Base-by-base conservation (phyloP, 2,113 vertebrate species). In the Clarias magur region DNA sequence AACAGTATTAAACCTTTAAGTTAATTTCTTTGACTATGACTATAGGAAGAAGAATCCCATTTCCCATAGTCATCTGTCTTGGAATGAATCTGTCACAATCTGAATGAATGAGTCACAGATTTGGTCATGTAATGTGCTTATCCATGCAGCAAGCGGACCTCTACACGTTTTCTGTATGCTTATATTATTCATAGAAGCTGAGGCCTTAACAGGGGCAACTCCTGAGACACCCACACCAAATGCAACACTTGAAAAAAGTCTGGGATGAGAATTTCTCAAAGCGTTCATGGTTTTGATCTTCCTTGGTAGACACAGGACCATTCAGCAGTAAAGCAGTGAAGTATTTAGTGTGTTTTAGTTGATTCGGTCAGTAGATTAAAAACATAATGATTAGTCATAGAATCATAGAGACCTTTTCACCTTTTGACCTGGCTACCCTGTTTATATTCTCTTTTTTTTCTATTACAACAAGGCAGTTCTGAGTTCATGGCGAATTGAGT, bases 401-500 rank as follows among this genome's bases (percentile, higher is more conserved):
- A 56, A 70, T 54, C 53, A 70, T 19, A 70, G 48, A 70, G 48
- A 23, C 75, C n/a, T 88, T 23, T 78, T 62, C 30, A 84, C 82
- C 83, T 27, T 70, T 75, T 88, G 65, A 85, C 68, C 60, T 76
- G 48, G n/a, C 54, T 12, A 38, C 19, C 62, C 15, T n/a, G 62
- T 60, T 72, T 60, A 34, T 25, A 86, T 21, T 54, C 63, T 70
- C 70, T 34, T 38, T 48, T 48, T 34, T 25, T 48, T 59, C 9
- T 60, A 23, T 27, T 79, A 56, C 10, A 63, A 21, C 25, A 21
- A n/a, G 60, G 10, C 23, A 84, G 65, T n/a, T 75, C 68, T 82
- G 53, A 83, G 53, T 62, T 42, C 34, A 72, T 54, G 72, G 53
- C 60, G 57, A 84, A 85, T 68, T 57, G 3, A 78, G 87, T 86